These are phyloP conservation scores for Dichetophora obliterata DNA, from an alignment of 2,888 invertebrate species.

Conservation along the genomic window DNA sequence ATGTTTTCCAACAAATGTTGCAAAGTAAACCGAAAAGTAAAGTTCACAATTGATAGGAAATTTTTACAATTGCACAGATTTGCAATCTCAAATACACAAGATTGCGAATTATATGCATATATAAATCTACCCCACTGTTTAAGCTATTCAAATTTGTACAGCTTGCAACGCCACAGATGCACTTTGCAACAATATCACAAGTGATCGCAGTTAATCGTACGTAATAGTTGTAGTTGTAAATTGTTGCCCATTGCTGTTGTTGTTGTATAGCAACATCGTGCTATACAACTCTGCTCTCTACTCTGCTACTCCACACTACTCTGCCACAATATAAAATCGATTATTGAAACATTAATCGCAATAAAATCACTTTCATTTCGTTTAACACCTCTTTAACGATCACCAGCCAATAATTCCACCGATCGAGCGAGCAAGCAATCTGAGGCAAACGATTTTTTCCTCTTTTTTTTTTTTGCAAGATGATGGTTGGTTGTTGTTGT, in stretches of 20 bases:
- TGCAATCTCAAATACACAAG: too few species aligned
- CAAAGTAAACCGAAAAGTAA: too few species aligned
- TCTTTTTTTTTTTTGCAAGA: slow-evolving; percentile 23
- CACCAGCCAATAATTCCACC: slow-evolving; percentile 40
- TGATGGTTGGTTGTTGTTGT: slow-evolving; percentile 29
- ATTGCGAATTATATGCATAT: too few species aligned
- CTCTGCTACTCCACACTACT: slow-evolving; percentile 26
- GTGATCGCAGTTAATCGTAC: slow-evolving; percentile 24
- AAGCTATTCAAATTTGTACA: slow-evolving; percentile 26
- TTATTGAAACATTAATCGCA: slow-evolving; percentile 67
- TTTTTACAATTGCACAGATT: too few species aligned
- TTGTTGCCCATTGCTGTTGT: neutral
- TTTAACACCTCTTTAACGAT: slow-evolving; percentile 59
- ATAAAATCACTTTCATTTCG: slow-evolving; percentile 59
- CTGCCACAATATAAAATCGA: slow-evolving; percentile 57
- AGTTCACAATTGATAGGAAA: too few species aligned
- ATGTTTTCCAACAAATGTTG: too few species aligned
- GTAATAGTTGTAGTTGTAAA: slow-evolving; percentile 26
- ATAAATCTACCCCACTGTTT: slow-evolving; percentile 11
- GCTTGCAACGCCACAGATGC: slow-evolving; percentile 2
- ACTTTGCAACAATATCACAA: slow-evolving; percentile 23
- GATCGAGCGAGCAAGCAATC: neutral
- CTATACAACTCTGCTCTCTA: slow-evolving; percentile 40
- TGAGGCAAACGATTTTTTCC: slow-evolving; percentile 23
- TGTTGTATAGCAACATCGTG: neutral